Evolutionary conservation across 2,113 vertebrate genomes (phyloP), one percentile per base, ranked within the genome.

Genomic region (Chaetodon trifascialis): DNA sequence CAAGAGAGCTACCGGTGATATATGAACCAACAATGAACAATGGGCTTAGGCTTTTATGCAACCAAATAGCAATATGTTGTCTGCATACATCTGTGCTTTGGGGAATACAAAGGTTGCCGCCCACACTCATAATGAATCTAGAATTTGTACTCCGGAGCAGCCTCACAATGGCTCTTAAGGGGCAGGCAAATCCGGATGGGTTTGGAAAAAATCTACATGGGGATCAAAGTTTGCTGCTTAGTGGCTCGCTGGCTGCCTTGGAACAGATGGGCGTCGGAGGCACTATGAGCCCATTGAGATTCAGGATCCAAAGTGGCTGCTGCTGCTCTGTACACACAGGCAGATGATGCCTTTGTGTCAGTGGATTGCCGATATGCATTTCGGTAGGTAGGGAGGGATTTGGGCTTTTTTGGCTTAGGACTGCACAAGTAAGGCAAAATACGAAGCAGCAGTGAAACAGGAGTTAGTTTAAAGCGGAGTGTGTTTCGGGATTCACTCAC

Each of bases 191-290:
- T 95, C 94, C 93, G 94, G 88, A 92, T 89, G 89, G 94, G 93
- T 92, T 95, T 93, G 91, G 90, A 88, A 90, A 93, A 93, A 95
- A 95, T 94, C 93, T 94, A 95, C 94, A 92, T 63, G 71, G 93
- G 93, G 95, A 95, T 95, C 94, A 95, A 95, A 95, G 94, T 94
- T 95, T 95, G 91, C 92, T 86, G 92, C 93, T 94, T 92, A 91
- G 94, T 92, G 92, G 90, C 92, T 93, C 67, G 83, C 92, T 94
- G 93, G 92, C 93, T 94, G 92, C 88, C 91, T 93, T 71, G 93
- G 93, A 96, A 94, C 95, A 96, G 95, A 95, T 95, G 95, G 95
- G 92, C 93, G 94, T 90, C 92, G 94, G 93, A 92, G 93, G 93
- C 89, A 94, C 93, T 85, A 86, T 88, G 93, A 94, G 94, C 91